phyloP scores from a whole-genome alignment of 2,113 vertebrate genomes.

The Macroglossus sobrinus region DNA sequence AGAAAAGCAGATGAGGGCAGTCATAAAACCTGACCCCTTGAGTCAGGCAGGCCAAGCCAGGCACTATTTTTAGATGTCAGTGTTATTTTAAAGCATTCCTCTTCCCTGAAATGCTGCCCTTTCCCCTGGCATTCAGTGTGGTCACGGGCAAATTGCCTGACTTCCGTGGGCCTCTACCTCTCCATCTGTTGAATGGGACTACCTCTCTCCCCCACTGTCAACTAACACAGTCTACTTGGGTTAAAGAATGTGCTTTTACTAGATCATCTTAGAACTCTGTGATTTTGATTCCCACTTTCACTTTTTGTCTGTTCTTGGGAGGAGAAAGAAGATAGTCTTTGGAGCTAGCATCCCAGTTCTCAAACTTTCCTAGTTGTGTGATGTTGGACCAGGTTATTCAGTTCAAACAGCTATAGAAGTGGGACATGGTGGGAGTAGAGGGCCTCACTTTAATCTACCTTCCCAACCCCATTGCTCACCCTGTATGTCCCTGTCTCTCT shows the following conservation, averaged over 20 bases:
- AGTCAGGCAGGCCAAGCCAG: conserved; percentile 45
- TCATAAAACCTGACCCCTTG: conserved; percentile 72
- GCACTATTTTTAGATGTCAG: conserved; percentile 72
- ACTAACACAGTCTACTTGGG: background rate
- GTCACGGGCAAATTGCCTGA: background rate
- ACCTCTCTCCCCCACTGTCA: background rate
- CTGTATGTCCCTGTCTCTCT: background rate
- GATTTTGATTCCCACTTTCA: background rate
- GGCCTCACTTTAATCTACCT: background rate
- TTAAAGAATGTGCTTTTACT: background rate
- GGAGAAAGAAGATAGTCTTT: background rate
- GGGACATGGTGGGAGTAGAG: background rate
- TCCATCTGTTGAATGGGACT: background rate
- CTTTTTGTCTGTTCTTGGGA: background rate
- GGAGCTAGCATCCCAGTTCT: background rate
- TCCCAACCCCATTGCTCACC: background rate
- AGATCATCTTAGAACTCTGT: background rate
- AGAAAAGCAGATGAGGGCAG: conserved; percentile 67
- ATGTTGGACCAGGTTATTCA: background rate
- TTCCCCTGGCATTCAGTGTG: background rate
- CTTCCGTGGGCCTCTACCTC: background rate
- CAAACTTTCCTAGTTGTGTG: background rate
- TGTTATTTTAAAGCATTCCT: conserved; percentile 75
- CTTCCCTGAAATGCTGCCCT: conserved; percentile 51
- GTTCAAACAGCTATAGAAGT: background rate